Evolutionary conservation across 2,113 vertebrate species (phyloP), one percentile per base, ranked within the genome.

Genomic region (Pachyramphus minor): DNA sequence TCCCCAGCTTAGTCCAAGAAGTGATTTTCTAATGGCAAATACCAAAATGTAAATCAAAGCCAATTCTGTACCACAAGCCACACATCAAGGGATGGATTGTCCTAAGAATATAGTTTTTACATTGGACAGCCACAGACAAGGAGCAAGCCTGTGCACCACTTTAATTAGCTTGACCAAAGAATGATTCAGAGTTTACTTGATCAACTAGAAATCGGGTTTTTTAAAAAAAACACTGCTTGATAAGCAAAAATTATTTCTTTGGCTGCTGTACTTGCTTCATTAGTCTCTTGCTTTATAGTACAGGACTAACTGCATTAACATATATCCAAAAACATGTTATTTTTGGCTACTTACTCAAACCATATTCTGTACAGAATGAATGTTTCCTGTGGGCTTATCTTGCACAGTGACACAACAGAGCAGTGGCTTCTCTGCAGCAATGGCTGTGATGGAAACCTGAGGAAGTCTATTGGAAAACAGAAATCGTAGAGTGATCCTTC

Each of bases 1-100:
- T 41, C 14, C n/a, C 4, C 66, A 90, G 9, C 21, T 42, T 42
- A 35, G 16, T 18, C 17, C 0, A 0, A 80, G 10, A 49, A 39
- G 75, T 19, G 1, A 11, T 78, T 83, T 85, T 58, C 27, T 24
- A 58, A 62, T 8, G 19, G 11, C 30, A 71, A 77, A 69, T 22
- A 47, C 21, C 21, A 67, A 87, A 81, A 76, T 0, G 4, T 45
- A 50, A 76, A 76, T 69, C 8, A 68, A 69, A 90, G 42, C 24
- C 15, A 30, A 8, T 24, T 31, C 21, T 25, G 49, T 80, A 21
- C 23, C 4, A 27, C 31, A 30, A 63, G 23, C 7, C 8, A 42
- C 11, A 12, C 3, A 5, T 5, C 0, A 1, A 31, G 50, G 8
- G 39, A 15, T 47, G 20, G 25, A 18, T 8, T 72, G 24, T 53